A percentile compares a stretch with the other conserved stretches of the same genome.
Conservation (phyloP, 2,797 vertebrate species). For the Pteronotus mesoamericanus region DNA sequence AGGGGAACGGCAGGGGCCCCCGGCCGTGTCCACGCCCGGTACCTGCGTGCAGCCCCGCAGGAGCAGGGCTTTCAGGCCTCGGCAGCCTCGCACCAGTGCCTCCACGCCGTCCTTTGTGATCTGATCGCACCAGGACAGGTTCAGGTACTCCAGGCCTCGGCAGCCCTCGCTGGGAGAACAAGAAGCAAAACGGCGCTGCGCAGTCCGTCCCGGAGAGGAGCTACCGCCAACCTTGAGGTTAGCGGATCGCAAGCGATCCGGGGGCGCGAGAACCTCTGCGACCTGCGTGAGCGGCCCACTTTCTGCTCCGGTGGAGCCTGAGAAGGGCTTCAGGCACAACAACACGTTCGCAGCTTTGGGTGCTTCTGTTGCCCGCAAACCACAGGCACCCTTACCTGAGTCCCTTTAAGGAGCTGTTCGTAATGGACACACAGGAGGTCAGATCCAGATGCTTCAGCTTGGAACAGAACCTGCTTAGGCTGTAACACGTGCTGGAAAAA, state of each 20-base stretch:
- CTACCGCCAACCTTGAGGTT: background rate
- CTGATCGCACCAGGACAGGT: conserved; percentile 96
- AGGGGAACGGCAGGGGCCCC: fast-evolving
- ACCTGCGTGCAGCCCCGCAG: conserved; percentile 95
- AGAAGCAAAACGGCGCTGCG: conserved; percentile 58
- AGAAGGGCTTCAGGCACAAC: background rate
- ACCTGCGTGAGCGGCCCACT: background rate
- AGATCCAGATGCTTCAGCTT: conserved; percentile 96
- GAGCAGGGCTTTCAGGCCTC: conserved; percentile 89
- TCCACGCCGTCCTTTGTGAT: conserved; percentile 94
- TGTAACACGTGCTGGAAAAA: conserved; percentile 91
- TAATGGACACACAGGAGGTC: conserved; percentile 95
- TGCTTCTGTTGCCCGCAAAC: background rate
- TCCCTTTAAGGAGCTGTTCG: conserved; percentile 94
- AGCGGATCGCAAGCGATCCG: background rate
- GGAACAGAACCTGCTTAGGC: conserved; percentile 96
- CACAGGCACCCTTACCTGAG: conserved; percentile 87
- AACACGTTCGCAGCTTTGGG: background rate
- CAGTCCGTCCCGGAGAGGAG: conserved; percentile 66
- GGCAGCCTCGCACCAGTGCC: conserved; percentile 91
- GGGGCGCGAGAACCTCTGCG: conserved; percentile 52
- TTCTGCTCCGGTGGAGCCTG: background rate
- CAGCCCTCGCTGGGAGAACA: conserved; percentile 89
- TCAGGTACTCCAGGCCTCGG: conserved; percentile 93
- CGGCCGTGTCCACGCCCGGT: conserved; percentile 30